Conservation (phyloP, 2,888 invertebrate species). For the Lasioglossum zephyrum region DNA sequence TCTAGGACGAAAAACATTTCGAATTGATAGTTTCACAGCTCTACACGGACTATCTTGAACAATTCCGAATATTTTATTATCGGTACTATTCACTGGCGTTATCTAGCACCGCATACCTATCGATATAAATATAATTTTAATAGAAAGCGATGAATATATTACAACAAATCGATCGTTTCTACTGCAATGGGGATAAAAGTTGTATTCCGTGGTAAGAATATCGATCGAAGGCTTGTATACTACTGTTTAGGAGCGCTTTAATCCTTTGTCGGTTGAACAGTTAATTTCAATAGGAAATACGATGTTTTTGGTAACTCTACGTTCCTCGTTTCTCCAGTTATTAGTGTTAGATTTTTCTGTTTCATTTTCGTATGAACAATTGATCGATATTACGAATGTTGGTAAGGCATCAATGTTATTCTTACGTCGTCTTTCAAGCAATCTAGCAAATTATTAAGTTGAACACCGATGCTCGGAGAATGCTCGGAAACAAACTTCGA, state of each 20-base stretch:
- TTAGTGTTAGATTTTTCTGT: background rate
- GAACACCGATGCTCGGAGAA: background rate
- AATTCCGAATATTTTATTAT: background rate
- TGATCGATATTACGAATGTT: background rate
- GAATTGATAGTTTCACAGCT: background rate
- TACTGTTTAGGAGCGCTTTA: background rate
- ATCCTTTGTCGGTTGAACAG: background rate
- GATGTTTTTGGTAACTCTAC: background rate
- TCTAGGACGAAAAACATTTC: background rate
- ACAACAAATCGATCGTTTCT: background rate
- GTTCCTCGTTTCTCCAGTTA: background rate
- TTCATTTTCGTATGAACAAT: background rate
- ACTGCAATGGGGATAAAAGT: background rate
- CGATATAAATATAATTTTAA: constrained; percentile 1
- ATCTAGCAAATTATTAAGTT: constrained; percentile 6
- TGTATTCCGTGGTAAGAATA: background rate
- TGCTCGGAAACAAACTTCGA: background rate
- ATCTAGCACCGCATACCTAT: background rate
- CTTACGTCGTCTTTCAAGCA: background rate
- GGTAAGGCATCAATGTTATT: background rate
- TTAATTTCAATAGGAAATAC: background rate
- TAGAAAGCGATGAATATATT: constrained; percentile 2
- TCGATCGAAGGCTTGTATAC: background rate
- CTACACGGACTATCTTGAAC: background rate
- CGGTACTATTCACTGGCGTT: background rate